A percentile compares a stretch with the other conserved stretches of the same genome.
Conservation (phyloP, 2,888 invertebrate species). For the Galeruca laticollis region DNA sequence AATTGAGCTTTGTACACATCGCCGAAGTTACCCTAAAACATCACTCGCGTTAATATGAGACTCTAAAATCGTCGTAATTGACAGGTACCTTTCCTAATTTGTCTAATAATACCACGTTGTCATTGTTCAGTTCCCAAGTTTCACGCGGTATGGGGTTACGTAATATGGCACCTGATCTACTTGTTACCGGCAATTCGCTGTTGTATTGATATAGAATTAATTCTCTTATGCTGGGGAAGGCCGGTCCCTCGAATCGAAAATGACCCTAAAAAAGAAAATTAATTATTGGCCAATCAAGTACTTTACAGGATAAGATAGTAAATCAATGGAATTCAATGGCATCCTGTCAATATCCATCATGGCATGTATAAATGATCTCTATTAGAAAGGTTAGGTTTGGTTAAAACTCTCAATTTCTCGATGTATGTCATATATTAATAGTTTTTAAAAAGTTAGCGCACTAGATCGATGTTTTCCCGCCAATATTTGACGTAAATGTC, state of each 20-base stretch:
- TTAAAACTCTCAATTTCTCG: no score
- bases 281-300: neutral
- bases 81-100: slow-evolving; percentile 80
- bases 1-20: slow-evolving; percentile 95
- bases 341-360: no score
- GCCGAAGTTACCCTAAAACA: slow-evolving; percentile 91
- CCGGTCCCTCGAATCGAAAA: slow-evolving; percentile 93
- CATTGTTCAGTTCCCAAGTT: slow-evolving; percentile 96
- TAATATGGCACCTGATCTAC: slow-evolving; percentile 90
- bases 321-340: no score
- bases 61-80: neutral
- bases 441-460: no score
- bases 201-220: slow-evolving; percentile 90
- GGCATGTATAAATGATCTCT: no score
- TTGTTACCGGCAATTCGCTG: slow-evolving; percentile 89
- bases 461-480: no score
- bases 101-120: slow-evolving; percentile 90
- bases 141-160: slow-evolving; percentile 88
- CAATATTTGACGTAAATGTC: no score
- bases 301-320: no score
- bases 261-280: slow-evolving; percentile 75
- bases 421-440: no score
- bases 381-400: no score
- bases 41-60: slow-evolving; percentile 14
- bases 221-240: slow-evolving; percentile 93